Conservation (phyloP, 1,140 invertebrate species). For the Drosophila sp. region DNA sequence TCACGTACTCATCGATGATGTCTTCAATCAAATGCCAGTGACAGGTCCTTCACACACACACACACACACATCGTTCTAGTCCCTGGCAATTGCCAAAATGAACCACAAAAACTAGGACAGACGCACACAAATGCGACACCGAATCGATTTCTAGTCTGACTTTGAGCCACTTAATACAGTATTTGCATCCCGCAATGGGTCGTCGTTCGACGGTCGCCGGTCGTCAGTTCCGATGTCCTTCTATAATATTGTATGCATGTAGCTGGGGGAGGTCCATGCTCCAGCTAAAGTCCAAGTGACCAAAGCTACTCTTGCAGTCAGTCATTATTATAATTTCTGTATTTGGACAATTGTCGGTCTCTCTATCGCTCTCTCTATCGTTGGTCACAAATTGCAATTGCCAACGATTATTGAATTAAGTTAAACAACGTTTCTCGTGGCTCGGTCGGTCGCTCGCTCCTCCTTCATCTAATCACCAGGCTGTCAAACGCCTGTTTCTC, state of each 20-base stretch:
- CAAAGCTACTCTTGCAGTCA: conserved; percentile 34
- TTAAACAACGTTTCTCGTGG: conserved; percentile 79
- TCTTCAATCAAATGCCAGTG: conserved; percentile 49
- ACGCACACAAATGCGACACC: conserved; percentile 41
- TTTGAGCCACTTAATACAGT: conserved; percentile 75
- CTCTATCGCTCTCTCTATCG: conserved; percentile 7
- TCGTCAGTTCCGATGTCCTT: conserved; percentile 13
- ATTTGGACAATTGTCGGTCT: conserved; percentile 77
- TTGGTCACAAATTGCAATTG: conserved; percentile 80
- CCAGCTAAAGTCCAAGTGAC: conserved; percentile 14
- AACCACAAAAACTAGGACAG: conserved; percentile 66
- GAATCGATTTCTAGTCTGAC: conserved; percentile 70
- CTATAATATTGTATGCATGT: no score
- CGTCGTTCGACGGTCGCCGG: not conserved
- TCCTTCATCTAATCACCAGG: conserved; percentile 61
- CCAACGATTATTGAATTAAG: conserved; percentile 83
- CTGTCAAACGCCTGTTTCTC: conserved; percentile 63
- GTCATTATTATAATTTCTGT: conserved; percentile 83
- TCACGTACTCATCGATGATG: conserved; percentile 59
- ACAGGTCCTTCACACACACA: not conserved
- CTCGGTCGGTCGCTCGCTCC: not conserved
- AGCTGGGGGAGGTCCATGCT: no score
- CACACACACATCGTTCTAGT: conserved; percentile 1
- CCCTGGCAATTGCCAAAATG: conserved; percentile 59
- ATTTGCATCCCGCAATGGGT: conserved; percentile 59